Conservation (phyloP, 2,888 invertebrate genomes). For the Pristionchus fissidentatus region DNA sequence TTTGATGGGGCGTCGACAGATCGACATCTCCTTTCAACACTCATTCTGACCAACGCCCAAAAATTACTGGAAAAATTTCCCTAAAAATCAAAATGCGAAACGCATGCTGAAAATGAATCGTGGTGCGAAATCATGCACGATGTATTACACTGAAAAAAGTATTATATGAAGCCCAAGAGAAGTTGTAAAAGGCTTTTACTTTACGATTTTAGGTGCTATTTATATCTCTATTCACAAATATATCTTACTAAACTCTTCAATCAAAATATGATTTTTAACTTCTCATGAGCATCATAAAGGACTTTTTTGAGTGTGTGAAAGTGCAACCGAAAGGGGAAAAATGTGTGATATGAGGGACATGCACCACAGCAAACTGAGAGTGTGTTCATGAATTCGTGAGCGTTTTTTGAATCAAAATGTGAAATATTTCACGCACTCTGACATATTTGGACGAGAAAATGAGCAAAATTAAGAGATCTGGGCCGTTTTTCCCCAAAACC, state of each 20-base stretch:
- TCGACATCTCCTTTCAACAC: background rate
- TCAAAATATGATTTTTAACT: no score
- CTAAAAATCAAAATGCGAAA: background rate
- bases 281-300: no score
- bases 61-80: background rate
- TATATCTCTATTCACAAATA: no score
- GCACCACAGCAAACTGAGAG: background rate
- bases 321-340: constrained; percentile 17
- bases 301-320: background rate
- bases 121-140: background rate
- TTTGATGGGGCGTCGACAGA: background rate
- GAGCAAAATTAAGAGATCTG: background rate
- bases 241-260: no score
- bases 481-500: background rate
- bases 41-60: background rate
- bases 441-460: background rate
- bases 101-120: background rate
- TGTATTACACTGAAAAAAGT: background rate
- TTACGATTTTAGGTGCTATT: no score
- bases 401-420: no score
- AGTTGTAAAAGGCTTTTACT: no score
- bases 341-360: background rate
- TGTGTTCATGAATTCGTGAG: constrained; percentile 17
- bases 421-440: no score
- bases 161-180: no score